Percentiles rank a stretch among this genome's conserved stretches.
These are phyloP conservation scores for Drosophila nikananu DNA, from an alignment of 1,140 invertebrate species.

Conservation along the genomic window DNA sequence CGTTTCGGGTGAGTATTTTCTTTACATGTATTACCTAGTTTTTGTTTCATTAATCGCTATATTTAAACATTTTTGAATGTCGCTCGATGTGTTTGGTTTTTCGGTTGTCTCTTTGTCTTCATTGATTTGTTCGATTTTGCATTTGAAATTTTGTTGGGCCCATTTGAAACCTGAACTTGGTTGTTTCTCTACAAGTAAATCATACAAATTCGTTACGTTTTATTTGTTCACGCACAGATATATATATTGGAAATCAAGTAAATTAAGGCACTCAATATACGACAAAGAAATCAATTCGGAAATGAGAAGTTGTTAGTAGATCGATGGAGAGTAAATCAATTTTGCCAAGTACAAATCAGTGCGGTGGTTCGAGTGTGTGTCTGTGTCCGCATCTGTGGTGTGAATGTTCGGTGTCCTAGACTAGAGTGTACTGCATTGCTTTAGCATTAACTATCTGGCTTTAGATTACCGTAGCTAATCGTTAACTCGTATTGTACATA, in stretches of 20 bases:
- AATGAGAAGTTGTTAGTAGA: constrained; percentile 59
- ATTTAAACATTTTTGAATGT: constrained; percentile 77
- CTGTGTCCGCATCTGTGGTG: constrained; percentile 17
- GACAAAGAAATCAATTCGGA: constrained; percentile 51
- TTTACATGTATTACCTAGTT: constrained; percentile 54
- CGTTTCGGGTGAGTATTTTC: constrained; percentile 49
- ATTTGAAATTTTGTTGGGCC: constrained; percentile 70
- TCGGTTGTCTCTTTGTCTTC: constrained; percentile 33
- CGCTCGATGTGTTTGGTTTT: constrained; percentile 72
- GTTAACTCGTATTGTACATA: constrained; percentile 66
- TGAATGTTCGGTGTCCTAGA: constrained; percentile 27
- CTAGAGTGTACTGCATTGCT: constrained; percentile 43
- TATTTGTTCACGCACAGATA: constrained; percentile 32
- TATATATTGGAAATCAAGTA: constrained; percentile 53
- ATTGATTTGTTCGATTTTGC: constrained; percentile 50
- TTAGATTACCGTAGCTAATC: constrained; percentile 54
- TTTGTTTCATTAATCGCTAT: constrained; percentile 48
- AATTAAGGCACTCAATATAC: constrained; percentile 81
- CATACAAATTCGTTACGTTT: constrained; percentile 55
- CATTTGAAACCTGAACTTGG: constrained; percentile 80
- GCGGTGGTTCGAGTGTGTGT: constrained; percentile 67
- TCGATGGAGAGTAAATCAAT: constrained; percentile 48
- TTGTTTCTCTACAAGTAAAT: constrained; percentile 60
- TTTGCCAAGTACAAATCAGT: constrained; percentile 70
- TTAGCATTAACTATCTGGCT: constrained; percentile 51